Base-by-base conservation (phyloP, 2,797 vertebrate genomes). In the Acomys russatus region DNA sequence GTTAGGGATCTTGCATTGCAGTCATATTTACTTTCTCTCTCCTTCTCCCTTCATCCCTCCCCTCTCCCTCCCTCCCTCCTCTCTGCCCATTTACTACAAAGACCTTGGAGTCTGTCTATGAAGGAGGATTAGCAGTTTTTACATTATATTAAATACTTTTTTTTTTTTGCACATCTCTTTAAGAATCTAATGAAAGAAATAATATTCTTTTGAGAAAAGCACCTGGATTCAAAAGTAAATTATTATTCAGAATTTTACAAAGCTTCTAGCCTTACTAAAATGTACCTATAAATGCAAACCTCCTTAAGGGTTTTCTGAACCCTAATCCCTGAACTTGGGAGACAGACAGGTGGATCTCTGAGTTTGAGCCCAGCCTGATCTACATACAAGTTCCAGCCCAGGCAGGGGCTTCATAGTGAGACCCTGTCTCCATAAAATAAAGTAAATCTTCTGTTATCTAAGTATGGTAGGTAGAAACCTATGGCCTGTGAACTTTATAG, bases 181-280 rank as follows among this genome's bases (percentile, higher is more conserved):
- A 68, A 92, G 64, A 92, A 79, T 91, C 56, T 92, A 63, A n/a
- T 95, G 79, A 94, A 96, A 86, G n/a, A 44, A 64, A 0, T 88
- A 23, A 15, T 71, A 83, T 79, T 68, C 25, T 74, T 77, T 94
- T 76, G 54, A 86, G 92, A 92, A 96, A 90, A 56, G 3, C 22
- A 54, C 25, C 8, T 91, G 63, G 28, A 3, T 22, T 79, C 56
- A 93, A 17, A 79, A 49, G 63, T 38, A 84, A 0, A 79, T 70
- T 44, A 44, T 44, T 44, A 44, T 9, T 90, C 44, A 89, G 63
- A 92, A 82, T 92, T 96, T 95, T 38, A 49, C 59, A 59, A 79
- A 9, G 25, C 76, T 92, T 90, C 68, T 93, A 77, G 63, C 83
- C 44, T 91, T 94, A 35, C 68, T 77, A 49, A 90, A 94, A 90